phyloP scores from a whole-genome alignment of 2,797 vertebrate genomes.

The Channa striata region DNA sequence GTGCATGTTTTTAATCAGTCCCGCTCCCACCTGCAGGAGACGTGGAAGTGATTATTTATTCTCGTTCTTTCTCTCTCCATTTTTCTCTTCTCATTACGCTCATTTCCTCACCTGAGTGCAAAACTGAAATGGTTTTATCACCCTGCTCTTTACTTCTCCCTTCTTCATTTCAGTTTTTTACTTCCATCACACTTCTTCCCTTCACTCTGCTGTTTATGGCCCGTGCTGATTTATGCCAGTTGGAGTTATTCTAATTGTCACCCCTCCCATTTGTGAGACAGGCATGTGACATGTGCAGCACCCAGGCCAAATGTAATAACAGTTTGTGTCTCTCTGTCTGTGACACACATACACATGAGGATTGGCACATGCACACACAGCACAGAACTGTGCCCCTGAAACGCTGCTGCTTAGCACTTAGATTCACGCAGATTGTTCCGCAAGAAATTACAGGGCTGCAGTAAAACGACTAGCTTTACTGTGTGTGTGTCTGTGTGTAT shows the following conservation, averaged over 20 bases:
- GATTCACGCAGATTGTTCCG: constrained; percentile 23
- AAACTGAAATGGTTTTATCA: constrained; percentile 57
- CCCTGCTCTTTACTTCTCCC: constrained; percentile 36
- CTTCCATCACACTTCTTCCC: constrained; percentile 22
- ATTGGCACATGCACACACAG: constrained; percentile 8
- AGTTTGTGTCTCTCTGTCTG: constrained; percentile 29
- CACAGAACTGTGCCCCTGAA: constrained; percentile 6
- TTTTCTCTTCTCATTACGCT: constrained; percentile 4
- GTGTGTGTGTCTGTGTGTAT: constrained; percentile 17
- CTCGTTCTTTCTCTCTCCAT: background rate
- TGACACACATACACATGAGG: constrained; percentile 17
- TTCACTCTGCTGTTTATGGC: constrained; percentile 40
- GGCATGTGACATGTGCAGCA: constrained; percentile 37
- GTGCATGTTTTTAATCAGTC: constrained; percentile 26
- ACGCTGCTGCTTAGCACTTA: constrained; percentile 17
- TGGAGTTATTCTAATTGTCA: constrained; percentile 55
- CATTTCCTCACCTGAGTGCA: constrained; percentile 39
- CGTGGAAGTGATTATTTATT: constrained; percentile 15
- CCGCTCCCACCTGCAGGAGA: constrained; percentile 24
- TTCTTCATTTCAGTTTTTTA: constrained; percentile 28
- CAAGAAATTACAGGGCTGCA: constrained; percentile 45
- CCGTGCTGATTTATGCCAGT: constrained; percentile 54
- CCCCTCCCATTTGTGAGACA: constrained; percentile 28
- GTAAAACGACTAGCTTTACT: constrained; percentile 35
- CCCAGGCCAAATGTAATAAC: constrained; percentile 40